These are phyloP conservation scores for Drosophila subquinaria DNA, from an alignment of 2,888 invertebrate genomes.

Conservation along the genomic window DNA sequence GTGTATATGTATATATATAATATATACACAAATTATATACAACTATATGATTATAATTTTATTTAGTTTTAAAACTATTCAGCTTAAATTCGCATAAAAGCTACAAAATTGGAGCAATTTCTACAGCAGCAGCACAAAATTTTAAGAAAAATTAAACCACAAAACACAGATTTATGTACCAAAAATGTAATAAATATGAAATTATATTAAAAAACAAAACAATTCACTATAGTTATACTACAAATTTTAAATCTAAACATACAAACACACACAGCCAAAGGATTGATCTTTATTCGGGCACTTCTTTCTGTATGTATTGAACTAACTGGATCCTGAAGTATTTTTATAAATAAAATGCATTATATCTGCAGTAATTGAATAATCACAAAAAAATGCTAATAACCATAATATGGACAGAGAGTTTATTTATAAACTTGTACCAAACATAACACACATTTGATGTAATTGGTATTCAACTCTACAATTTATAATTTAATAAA, in stretches of 20 bases:
- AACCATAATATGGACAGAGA: background rate
- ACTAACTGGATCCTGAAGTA: slow-evolving; percentile 44
- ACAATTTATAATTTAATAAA: slow-evolving; percentile 36
- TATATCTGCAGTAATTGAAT: background rate
- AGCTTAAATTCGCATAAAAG: slow-evolving; percentile 48
- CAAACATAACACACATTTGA: slow-evolving; percentile 28
- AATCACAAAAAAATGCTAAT: slow-evolving; percentile 29
- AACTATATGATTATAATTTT: slow-evolving; percentile 59
- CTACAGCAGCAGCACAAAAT: slow-evolving; percentile 38
- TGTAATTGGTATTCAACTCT: slow-evolving; percentile 51
- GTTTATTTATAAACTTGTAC: slow-evolving; percentile 24
- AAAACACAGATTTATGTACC: slow-evolving; percentile 83
- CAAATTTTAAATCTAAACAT: background rate
- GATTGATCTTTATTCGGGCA: slow-evolving; percentile 20
- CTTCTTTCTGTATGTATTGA: slow-evolving; percentile 1
- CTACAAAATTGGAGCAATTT: slow-evolving; percentile 42
- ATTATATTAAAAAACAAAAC: slow-evolving; percentile 71
- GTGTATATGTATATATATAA: slow-evolving; percentile 51
- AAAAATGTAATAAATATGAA: slow-evolving; percentile 83
- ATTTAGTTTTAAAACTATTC: slow-evolving; percentile 63
- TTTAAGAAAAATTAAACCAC: slow-evolving; percentile 53
- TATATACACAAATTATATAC: slow-evolving; percentile 33
- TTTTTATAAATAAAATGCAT: slow-evolving; percentile 61
- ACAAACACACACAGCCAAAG: slow-evolving; percentile 5
- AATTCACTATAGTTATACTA: slow-evolving; percentile 32